These are phyloP conservation scores for Acanthococcus lagerstroemiae DNA, from an alignment of 2,888 invertebrate species.

Conservation along the genomic window DNA sequence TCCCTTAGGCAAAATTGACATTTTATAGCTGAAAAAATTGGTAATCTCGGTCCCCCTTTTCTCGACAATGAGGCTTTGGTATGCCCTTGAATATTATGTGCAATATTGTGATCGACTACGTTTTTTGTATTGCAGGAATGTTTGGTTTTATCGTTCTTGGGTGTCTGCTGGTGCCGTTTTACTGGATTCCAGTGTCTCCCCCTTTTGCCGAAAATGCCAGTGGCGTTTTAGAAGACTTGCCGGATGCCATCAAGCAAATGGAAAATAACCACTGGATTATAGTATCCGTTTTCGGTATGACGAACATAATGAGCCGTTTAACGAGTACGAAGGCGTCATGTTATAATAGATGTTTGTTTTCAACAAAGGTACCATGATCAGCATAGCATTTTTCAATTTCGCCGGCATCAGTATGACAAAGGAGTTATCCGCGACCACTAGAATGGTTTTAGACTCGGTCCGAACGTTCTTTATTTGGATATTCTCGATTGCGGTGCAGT, in stretches of 20 bases:
- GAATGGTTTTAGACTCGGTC: constrained; percentile 82
- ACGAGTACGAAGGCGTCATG: not conserved
- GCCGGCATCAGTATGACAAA: constrained; percentile 86
- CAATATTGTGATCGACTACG: no score
- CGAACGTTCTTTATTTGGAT: constrained; percentile 85
- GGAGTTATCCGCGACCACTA: constrained; percentile 81
- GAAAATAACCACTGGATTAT: constrained; percentile 52
- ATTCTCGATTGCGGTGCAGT: constrained; percentile 60
- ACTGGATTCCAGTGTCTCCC: constrained; percentile 62
- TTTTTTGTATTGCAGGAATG: constrained; percentile 43
- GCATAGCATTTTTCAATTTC: constrained; percentile 89
- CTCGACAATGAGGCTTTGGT: no score
- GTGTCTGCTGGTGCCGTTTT: constrained; percentile 62
- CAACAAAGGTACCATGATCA: constrained; percentile 59
- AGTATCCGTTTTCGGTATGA: constrained; percentile 54
- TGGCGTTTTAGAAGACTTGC: constrained; percentile 68
- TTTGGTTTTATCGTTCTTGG: constrained; percentile 59
- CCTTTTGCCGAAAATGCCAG: constrained; percentile 68
- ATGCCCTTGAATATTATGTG: no score
- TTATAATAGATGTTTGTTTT: no score
- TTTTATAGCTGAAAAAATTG: no score
- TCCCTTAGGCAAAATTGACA: no score
- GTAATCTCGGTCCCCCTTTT: no score
- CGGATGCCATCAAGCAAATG: constrained; percentile 78
- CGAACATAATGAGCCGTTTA: not conserved